Conservation (phyloP, 2,888 invertebrate species). For the Hydropsyche betteni region DNA sequence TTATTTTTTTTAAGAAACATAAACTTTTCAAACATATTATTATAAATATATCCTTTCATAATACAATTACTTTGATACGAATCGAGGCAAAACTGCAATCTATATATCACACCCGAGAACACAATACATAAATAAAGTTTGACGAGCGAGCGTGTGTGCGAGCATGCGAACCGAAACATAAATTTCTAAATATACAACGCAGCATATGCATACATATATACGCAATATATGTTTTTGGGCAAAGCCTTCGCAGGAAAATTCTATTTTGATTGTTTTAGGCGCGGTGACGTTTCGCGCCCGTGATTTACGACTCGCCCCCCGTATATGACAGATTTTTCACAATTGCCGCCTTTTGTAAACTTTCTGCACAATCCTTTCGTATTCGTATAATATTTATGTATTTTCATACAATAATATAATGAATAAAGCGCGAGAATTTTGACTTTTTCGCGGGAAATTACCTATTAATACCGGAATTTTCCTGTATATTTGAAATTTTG, state of each 20-base stretch:
- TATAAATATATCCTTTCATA: no score
- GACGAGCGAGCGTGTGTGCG: slow-evolving; percentile 11
- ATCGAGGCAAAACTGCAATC: no score
- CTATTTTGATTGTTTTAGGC: slow-evolving; percentile 36
- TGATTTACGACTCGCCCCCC: slow-evolving; percentile 34
- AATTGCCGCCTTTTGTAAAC: slow-evolving; percentile 35
- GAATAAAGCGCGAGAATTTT: no score
- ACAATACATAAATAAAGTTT: slow-evolving; percentile 16
- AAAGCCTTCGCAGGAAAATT: slow-evolving; percentile 17
- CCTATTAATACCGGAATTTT: no score
- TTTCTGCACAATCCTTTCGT: slow-evolving; percentile 28
- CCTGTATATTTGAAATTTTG: no score
- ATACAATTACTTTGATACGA: no score
- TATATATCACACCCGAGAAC: no score
- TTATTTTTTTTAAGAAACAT: no score
- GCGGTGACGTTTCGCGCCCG: slow-evolving; percentile 17
- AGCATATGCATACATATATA: slow-evolving; percentile 11
- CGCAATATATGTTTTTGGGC: not conserved
- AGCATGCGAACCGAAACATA: not conserved
- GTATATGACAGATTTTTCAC: slow-evolving; percentile 39
- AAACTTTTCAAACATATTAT: no score
- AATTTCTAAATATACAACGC: not conserved
- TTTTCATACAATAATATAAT: no score
- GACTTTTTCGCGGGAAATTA: no score
- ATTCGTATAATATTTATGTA: not conserved